A percentile compares a stretch with the other conserved stretches of the same genome.
Conservation (phyloP, 2,113 vertebrate genomes). For the Anser brachyrhynchus region DNA sequence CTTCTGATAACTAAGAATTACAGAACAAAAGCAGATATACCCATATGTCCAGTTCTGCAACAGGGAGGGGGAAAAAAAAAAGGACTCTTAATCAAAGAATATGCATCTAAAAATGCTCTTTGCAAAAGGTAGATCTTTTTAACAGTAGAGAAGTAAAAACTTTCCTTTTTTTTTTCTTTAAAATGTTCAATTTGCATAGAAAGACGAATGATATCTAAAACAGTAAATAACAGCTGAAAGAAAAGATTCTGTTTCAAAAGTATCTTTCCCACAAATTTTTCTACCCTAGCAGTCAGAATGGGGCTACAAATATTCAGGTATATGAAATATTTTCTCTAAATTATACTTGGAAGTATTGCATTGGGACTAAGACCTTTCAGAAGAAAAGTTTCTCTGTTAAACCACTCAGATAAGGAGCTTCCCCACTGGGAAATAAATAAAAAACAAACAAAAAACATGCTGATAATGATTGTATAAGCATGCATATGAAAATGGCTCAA, state of each 20-base stretch:
- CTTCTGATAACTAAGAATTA: neutral
- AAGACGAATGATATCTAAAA: neutral
- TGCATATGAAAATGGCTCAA: constrained; percentile 2
- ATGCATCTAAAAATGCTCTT: fast-evolving
- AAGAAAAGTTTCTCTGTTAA: neutral
- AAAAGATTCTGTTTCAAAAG: neutral
- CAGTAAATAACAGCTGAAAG: neutral
- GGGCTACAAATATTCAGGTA: neutral
- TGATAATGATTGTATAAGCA: neutral
- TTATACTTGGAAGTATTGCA: neutral
- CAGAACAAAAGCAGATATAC: neutral
- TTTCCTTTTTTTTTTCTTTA: neutral
- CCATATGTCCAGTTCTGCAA: neutral
- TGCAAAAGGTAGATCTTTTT: neutral
- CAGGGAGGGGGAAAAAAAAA: neutral
- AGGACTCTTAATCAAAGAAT: neutral
- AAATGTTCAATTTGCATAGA: neutral
- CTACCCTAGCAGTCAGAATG: neutral
- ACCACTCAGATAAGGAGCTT: neutral
- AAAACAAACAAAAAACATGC: neutral
- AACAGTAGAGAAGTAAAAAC: neutral
- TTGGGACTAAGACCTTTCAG: neutral
- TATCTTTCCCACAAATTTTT: neutral
- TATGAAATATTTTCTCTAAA: neutral
- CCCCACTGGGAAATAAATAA: neutral